Percentiles rank a stretch among this genome's conserved stretches.
Conservation (phyloP, 2,797 vertebrate species). For the Chlorospingus flavigularis region DNA sequence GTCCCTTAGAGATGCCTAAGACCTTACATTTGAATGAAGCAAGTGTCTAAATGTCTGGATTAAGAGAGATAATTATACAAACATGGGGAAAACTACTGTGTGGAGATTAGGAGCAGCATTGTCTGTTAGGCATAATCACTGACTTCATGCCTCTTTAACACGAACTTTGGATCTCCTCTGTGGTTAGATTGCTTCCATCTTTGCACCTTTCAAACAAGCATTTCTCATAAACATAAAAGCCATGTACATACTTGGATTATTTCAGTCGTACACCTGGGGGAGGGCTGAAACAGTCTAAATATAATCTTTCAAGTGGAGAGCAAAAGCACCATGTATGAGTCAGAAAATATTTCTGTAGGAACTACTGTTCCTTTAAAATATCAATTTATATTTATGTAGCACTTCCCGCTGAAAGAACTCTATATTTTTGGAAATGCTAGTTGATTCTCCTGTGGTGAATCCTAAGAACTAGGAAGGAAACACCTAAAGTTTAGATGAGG, state of each 20-base stretch:
- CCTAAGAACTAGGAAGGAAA: neutral
- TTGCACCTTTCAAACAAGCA: neutral
- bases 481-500: neutral
- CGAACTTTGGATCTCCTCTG: neutral
- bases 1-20: neutral
- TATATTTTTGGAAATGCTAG: neutral
- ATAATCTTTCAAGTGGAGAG: neutral
- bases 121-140: neutral
- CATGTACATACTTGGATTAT: neutral
- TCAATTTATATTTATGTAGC: neutral
- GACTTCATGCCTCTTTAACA: neutral
- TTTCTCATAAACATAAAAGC: neutral
- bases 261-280: neutral
- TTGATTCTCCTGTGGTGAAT: neutral
- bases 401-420: neutral
- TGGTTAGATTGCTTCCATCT: neutral
- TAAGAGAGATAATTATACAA: neutral
- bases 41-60: neutral
- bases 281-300: neutral
- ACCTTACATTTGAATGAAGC: neutral
- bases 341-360: neutral
- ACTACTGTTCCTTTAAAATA: neutral
- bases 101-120: neutral
- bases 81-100: neutral
- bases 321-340: accelerated